Conservation (phyloP, 2,888 invertebrate genomes). For the Cheilosia soror region DNA sequence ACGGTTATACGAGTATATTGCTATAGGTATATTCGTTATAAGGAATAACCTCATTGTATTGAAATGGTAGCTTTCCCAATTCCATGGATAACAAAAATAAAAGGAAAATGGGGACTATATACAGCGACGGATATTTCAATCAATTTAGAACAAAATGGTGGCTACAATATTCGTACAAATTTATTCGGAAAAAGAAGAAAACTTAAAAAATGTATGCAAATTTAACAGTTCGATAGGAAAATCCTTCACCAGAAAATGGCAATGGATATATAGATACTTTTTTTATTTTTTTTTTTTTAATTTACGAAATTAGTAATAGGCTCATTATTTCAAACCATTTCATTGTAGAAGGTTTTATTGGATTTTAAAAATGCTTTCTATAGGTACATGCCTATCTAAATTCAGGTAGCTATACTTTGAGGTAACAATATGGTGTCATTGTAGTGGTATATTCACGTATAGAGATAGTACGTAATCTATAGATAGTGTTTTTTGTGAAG, state of each 20-base stretch:
- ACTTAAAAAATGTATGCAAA: slow-evolving; percentile 47
- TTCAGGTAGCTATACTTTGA: too few relatives aligned
- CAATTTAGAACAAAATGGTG: slow-evolving; percentile 68
- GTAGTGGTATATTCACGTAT: not conserved
- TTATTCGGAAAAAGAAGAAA: slow-evolving; percentile 29
- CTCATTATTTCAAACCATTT: too few relatives aligned
- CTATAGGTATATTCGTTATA: slow-evolving; percentile 7
- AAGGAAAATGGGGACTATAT: slow-evolving; percentile 31
- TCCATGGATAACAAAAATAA: slow-evolving; percentile 35
- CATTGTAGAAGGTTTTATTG: not conserved
- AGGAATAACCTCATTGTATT: slow-evolving; percentile 19
- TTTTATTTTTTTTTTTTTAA: slow-evolving; percentile 43
- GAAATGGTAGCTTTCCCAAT: slow-evolving; percentile 40
- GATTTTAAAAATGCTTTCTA: slow-evolving; percentile 7
- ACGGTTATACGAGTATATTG: slow-evolving; percentile 72
- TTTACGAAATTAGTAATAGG: not conserved
- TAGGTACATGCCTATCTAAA: not conserved
- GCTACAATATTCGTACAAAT: slow-evolving; percentile 49
- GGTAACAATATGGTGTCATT: too few relatives aligned
- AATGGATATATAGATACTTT: slow-evolving; percentile 14
- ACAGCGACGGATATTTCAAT: slow-evolving; percentile 47
- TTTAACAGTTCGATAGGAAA: slow-evolving; percentile 29
- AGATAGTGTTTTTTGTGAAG: slow-evolving; percentile 52
- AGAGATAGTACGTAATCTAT: not conserved
- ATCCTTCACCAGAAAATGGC: slow-evolving; percentile 16